These are phyloP conservation scores for Horisme vitalbata DNA, from an alignment of 2,888 invertebrate species.

Conservation along the genomic window DNA sequence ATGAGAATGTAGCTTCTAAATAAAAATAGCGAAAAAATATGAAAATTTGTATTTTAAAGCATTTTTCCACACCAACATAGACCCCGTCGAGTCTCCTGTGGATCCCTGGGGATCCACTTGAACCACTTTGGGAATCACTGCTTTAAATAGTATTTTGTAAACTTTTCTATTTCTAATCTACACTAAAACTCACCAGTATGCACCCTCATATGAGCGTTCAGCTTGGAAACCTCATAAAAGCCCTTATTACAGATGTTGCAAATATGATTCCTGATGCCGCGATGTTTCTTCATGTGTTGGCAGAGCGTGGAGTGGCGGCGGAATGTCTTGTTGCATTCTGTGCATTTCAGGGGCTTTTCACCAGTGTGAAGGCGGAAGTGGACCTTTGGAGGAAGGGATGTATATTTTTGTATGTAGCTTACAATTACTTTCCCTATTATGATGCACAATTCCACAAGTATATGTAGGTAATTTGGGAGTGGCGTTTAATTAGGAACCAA, in stretches of 20 bases:
- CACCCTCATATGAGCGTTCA: slow-evolving; percentile 77
- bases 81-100: too few species aligned
- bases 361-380: slow-evolving; percentile 79
- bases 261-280: slow-evolving; percentile 76
- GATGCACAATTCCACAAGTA: too few species aligned
- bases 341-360: slow-evolving; percentile 76
- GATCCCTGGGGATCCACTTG: too few species aligned
- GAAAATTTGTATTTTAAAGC: too few species aligned
- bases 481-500: too few species aligned
- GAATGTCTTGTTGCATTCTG: slow-evolving; percentile 77
- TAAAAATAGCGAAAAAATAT: too few species aligned
- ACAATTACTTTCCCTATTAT: background rate
- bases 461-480: too few species aligned
- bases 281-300: slow-evolving; percentile 80
- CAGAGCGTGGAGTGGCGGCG: slow-evolving; percentile 77
- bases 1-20: too few species aligned
- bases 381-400: slow-evolving; percentile 49
- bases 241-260: slow-evolving; percentile 72
- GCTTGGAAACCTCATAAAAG: slow-evolving; percentile 79
- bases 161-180: too few species aligned
- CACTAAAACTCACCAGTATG: slow-evolving; percentile 66
- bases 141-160: too few species aligned
- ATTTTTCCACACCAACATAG: too few species aligned
- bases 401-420: background rate
- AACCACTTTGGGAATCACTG: too few species aligned